phyloP scores from a whole-genome alignment of 2,113 vertebrate species.

The Spermophilus dauricus region DNA sequence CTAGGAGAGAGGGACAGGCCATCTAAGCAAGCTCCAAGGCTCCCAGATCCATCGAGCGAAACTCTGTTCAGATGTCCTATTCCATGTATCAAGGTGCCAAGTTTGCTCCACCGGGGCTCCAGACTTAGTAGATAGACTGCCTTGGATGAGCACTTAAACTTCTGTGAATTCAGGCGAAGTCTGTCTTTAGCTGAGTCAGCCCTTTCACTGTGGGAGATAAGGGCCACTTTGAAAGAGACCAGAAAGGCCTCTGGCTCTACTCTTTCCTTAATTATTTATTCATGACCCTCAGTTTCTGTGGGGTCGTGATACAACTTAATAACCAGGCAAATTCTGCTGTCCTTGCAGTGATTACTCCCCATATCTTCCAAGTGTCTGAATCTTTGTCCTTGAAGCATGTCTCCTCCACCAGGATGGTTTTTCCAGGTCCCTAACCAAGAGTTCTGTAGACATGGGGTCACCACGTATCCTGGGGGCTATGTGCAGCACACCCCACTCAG shows the following conservation, averaged over 20 bases:
- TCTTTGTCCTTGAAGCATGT: not conserved
- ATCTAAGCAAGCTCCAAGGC: not conserved
- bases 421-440: not conserved
- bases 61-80: not conserved
- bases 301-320: not conserved
- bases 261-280: not conserved
- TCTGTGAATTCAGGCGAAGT: not conserved
- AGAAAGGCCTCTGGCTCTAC: not conserved
- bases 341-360: not conserved
- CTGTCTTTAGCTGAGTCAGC: not conserved
- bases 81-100: not conserved
- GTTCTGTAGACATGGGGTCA: not conserved
- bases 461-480: fast-evolving
- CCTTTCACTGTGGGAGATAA: not conserved
- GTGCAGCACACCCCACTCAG: not conserved
- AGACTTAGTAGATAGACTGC: not conserved
- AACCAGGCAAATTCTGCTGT: not conserved
- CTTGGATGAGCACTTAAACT: not conserved
- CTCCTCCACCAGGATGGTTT: not conserved
- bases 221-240: not conserved
- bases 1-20: not conserved
- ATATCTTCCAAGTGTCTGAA: not conserved
- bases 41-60: not conserved
- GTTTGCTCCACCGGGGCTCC: not conserved
- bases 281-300: not conserved